Conservation (phyloP, 2,888 invertebrate genomes). For the Poecilobothrus nobilitatus region DNA sequence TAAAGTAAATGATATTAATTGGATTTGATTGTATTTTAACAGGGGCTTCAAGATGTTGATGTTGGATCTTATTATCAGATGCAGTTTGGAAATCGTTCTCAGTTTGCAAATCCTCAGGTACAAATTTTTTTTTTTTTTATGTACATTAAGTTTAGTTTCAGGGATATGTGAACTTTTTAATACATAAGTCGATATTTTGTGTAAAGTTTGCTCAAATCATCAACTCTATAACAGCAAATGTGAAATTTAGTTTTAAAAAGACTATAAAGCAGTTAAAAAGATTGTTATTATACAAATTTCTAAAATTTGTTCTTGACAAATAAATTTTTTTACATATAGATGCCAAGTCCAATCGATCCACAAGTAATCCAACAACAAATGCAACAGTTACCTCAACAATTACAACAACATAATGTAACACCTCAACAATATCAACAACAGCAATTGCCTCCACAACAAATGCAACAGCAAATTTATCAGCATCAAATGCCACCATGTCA, state of each 20-base stretch:
- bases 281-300: too few species aligned
- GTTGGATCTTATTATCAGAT: neutral
- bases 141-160: too few species aligned
- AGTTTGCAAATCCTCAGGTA: neutral
- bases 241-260: too few species aligned
- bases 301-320: too few species aligned
- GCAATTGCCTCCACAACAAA: conserved; percentile 7
- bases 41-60: neutral
- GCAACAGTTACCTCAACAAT: neutral
- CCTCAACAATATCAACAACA: neutral
- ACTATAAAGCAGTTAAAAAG: too few species aligned
- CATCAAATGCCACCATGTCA: conserved; percentile 16
- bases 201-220: too few species aligned
- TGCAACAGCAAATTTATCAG: conserved; percentile 8
- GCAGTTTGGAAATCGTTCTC: neutral
- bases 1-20: neutral
- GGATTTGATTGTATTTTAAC: neutral
- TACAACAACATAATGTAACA: conserved; percentile 14
- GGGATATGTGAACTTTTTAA: too few species aligned
- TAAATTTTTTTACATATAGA: too few species aligned
- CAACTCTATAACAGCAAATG: too few species aligned
- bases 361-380: conserved; percentile 15
- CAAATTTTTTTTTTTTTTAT: too few species aligned
- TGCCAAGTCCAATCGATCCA: conserved; percentile 13
- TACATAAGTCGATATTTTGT: too few species aligned